phyloP scores from a whole-genome alignment of 2,797 vertebrate genomes.

The Gambelia wislizenii region DNA sequence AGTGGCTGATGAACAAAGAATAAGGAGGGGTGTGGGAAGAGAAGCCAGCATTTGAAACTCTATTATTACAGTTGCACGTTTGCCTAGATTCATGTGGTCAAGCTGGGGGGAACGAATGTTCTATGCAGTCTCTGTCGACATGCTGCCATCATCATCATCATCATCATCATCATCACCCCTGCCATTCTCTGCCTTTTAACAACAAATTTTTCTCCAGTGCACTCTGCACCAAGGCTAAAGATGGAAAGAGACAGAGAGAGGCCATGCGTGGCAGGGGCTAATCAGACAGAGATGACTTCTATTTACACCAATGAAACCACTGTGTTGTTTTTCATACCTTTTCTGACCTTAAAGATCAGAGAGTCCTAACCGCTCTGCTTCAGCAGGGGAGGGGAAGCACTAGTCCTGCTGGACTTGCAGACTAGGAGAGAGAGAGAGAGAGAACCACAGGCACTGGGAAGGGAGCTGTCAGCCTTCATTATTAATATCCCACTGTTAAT shows the following conservation, averaged over 20 bases:
- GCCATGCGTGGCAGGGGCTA: constrained; percentile 75
- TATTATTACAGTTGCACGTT: constrained; percentile 28
- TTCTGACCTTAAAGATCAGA: constrained; percentile 85
- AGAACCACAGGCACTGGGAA: constrained; percentile 75
- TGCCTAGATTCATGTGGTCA: constrained; percentile 10
- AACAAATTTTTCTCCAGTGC: constrained; percentile 82
- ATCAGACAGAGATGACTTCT: constrained; percentile 76
- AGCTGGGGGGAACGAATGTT: constrained; percentile 7
- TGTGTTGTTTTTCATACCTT: constrained; percentile 86
- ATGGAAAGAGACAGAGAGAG: constrained; percentile 75
- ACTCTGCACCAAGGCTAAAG: constrained; percentile 81
- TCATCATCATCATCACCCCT: constrained; percentile 53
- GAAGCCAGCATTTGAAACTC: constrained; percentile 43
- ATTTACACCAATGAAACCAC: constrained; percentile 82
- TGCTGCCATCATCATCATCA: constrained; percentile 62
- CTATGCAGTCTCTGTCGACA: constrained; percentile 13
- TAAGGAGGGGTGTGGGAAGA: not conserved
- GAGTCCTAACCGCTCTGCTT: constrained; percentile 77
- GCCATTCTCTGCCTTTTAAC: constrained; percentile 56
- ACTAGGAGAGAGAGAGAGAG: constrained; percentile 71
- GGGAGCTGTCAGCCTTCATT: constrained; percentile 86
- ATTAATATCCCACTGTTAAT: constrained; percentile 87
- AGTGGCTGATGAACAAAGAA: constrained; percentile 3
- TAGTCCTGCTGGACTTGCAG: constrained; percentile 71
- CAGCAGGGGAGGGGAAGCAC: constrained; percentile 59